Evolutionary conservation across 2,113 vertebrate species (phyloP), one percentile per base, ranked within the genome.

Genomic region (Platysteira castanea): DNA sequence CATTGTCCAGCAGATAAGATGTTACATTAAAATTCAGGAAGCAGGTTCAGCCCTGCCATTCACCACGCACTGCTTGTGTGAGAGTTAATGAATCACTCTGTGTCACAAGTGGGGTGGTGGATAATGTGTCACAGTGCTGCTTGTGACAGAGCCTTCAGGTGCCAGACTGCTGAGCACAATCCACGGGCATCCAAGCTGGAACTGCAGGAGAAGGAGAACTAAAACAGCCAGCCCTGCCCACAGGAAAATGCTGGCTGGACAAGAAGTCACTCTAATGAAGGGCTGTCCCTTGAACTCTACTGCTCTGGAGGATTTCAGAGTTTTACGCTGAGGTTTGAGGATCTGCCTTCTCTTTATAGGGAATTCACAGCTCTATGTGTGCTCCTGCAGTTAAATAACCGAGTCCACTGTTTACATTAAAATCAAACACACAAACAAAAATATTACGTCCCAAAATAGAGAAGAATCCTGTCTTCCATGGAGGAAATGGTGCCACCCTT

Each of bases 31-130:
- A 26, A 85, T 49, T 76, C 70, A 57, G 70, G 41, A 44, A 57
- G 52, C 5, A n/a, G 59, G 44, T 53, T 87, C 76, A 75, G 13
- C n/a, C 39, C 52, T 68, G 39, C 28, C 5, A 3, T 42, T 69
- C 0, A 0, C 22, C 31, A n/a, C 41, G 50, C 39, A 10, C n/a
- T 60, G 37, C 30, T 53, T 28, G 18, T 27, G 52, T n/a, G 46
- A 71, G 65, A 71, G 60, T 84, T 63, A 37, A 68, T 68, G 61
- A 95, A 84, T 92, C 47, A 18, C 50, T 46, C 54, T 30, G 33
- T 57, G 63, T 15, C 64, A 37, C 35, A 6, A 8, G 12, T 52
- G 35, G 61, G 53, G 10, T 21, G 41, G 56, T 52, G 67, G 24
- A 24, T 60, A 37, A 79, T 4, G 33, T 70, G 67, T 28, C 71